These are phyloP conservation scores for Taphrorychus bicolor DNA, from an alignment of 2,888 invertebrate species.

Conservation along the genomic window DNA sequence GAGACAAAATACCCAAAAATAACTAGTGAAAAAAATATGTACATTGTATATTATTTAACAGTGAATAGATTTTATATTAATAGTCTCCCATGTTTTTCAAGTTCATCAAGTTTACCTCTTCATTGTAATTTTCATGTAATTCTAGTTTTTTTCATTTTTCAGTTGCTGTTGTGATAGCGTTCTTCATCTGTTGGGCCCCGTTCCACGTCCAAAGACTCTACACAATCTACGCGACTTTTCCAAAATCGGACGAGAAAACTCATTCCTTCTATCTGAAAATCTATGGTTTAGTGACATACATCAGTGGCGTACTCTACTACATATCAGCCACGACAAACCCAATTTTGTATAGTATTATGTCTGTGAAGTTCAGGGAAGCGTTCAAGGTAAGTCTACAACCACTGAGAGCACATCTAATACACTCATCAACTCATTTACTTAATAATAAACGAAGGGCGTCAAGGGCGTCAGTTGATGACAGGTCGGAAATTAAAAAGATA, in stretches of 20 bases:
- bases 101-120: no score
- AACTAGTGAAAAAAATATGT: no score
- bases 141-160: no score
- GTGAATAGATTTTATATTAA: no score
- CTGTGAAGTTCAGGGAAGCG: slow-evolving; percentile 88
- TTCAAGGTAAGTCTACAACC: slow-evolving; percentile 72
- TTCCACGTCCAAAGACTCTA: slow-evolving; percentile 91
- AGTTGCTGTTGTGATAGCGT: slow-evolving; percentile 90
- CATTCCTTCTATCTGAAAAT: slow-evolving; percentile 47
- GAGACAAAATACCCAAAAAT: no score
- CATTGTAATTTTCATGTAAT: no score
- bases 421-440: not conserved
- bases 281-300: slow-evolving; percentile 71
- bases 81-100: no score
- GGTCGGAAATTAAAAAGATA: not conserved
- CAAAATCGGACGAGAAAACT: slow-evolving; percentile 52
- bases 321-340: slow-evolving; percentile 92
- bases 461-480: not conserved
- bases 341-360: slow-evolving; percentile 92
- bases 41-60: no score
- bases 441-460: not conserved
- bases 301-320: slow-evolving; percentile 89
- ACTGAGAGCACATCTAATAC: no score
- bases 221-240: slow-evolving; percentile 70
- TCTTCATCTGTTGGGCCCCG: slow-evolving; percentile 89